Evolutionary conservation across 1,140 invertebrate genomes (phyloP), one percentile per base, ranked within the genome.

Genomic region (Anastrepha obliqua): DNA sequence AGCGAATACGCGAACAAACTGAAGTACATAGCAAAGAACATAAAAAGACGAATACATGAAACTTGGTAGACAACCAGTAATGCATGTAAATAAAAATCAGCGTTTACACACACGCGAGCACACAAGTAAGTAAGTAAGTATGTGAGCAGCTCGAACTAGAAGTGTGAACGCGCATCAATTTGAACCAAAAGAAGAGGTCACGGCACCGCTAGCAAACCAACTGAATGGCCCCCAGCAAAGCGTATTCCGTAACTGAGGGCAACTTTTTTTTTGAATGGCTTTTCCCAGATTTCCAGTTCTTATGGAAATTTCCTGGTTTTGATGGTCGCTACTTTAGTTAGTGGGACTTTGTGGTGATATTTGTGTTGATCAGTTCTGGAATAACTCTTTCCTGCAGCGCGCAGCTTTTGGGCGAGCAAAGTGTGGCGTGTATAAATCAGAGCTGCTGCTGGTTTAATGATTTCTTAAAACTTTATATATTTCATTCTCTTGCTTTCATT

Each of bases 171-270:
- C 64, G 64, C 29, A 42, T 74, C 67, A 74, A 11, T 13, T 6
- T 74, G 67, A 74, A 74, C 42, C 15, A 42, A 44, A 74, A 74
- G 67, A 9, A 17, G 42, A 74, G 67, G 42, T 44, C 67, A 74
- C n/a, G 42, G 15, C 15, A 42, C 13, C 67, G 67, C 67, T 47
- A 44, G 67, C 67, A 44, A 44, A 15, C 67, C 42, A 47, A n/a
- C 42, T 74, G 15, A 13, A 74, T 44, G 11, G 39, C 67, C 67
- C 11, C 67, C 42, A 74, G 6, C 39, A 74, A 39, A 39, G 39
- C 3, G 29, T 11, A 74, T 5, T 1, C 39, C 44, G 51, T 55
- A 11, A 55, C 67, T 8, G 39, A 74, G 67, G 67, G 67, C 51
- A 74, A 42, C 67, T 0, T 13, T 67, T 42, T 42, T 20, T 8